Evolutionary conservation across 2,113 vertebrate species (phyloP).

Genomic region (Oncorhynchus masou): DNA sequence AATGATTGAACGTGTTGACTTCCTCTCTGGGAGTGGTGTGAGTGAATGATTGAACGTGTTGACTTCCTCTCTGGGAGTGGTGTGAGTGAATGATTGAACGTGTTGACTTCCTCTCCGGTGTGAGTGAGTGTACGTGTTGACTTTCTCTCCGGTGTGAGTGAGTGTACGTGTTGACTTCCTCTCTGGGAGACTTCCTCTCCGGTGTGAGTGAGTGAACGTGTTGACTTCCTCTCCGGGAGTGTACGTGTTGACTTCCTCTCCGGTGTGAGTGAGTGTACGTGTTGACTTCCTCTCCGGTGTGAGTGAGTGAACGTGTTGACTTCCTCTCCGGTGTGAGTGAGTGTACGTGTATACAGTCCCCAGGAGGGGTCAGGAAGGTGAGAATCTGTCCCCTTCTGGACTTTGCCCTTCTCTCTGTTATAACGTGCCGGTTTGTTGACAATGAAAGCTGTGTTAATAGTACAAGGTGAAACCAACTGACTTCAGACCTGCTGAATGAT

Average conservation of each 20-base stretch:
- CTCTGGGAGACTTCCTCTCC: slow-evolving; percentile 13
- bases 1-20: slow-evolving; percentile 63
- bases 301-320: slow-evolving; percentile 63
- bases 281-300: slow-evolving; percentile 52
- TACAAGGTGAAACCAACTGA: slow-evolving; percentile 48
- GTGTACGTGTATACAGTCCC: not conserved
- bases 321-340: slow-evolving; percentile 37
- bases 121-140: not conserved
- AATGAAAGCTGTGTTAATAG: slow-evolving; percentile 41
- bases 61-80: slow-evolving; percentile 43
- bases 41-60: slow-evolving; percentile 62
- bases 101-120: slow-evolving; percentile 52
- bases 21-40: slow-evolving; percentile 32
- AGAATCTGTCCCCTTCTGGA: slow-evolving; percentile 33
- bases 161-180: slow-evolving; percentile 61
- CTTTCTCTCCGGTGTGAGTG: too few relatives aligned
- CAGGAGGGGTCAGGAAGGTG: slow-evolving; percentile 13
- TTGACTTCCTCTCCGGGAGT: slow-evolving; percentile 47
- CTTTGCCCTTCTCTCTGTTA: slow-evolving; percentile 20
- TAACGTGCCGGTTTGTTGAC: slow-evolving; percentile 26
- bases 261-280: slow-evolving; percentile 61
- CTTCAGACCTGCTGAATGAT: not conserved
- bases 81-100: slow-evolving; percentile 59
- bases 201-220: slow-evolving; percentile 59
- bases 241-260: too few relatives aligned